A percentile compares a stretch with the other conserved stretches of the same genome.
These are phyloP conservation scores for Sympetrum striolatum DNA, from an alignment of 2,888 invertebrate genomes.

Conservation along the genomic window DNA sequence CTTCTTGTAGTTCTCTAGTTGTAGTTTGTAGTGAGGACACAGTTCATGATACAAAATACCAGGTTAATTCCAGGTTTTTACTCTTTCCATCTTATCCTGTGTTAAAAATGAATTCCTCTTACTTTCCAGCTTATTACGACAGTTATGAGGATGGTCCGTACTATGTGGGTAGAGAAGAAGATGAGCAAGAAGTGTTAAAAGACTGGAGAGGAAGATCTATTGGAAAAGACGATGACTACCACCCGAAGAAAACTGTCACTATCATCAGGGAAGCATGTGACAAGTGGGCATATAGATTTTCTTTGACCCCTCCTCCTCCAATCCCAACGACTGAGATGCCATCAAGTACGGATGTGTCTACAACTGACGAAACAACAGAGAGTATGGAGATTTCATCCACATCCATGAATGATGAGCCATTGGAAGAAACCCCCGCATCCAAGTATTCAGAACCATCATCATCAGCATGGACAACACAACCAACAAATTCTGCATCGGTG, in stretches of 20 bases:
- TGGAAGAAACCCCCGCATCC: not conserved
- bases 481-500: not conserved
- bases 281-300: slow-evolving; percentile 28
- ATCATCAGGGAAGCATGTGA: not conserved
- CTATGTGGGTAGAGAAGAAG: not conserved
- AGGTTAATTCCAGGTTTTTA: not conserved
- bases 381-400: not conserved
- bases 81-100: slow-evolving; percentile 53
- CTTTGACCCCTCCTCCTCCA: not conserved
- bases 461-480: not conserved
- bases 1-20: too few relatives aligned
- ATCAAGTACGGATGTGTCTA: not conserved
- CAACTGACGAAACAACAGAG: not conserved
- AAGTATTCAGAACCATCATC: not conserved
- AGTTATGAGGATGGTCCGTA: slow-evolving; percentile 36
- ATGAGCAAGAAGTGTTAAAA: not conserved
- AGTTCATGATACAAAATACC: too few relatives aligned
- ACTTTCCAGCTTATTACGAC: slow-evolving; percentile 36
- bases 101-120: not conserved
- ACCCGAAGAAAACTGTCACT: not conserved
- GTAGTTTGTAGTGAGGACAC: too few relatives aligned
- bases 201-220: slow-evolving; percentile 25
- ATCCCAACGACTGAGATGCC: not conserved
- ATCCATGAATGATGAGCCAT: not conserved
- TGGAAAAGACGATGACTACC: slow-evolving; percentile 3